Conservation (phyloP, 2,797 vertebrate species). For the Anas flavirostris region DNA sequence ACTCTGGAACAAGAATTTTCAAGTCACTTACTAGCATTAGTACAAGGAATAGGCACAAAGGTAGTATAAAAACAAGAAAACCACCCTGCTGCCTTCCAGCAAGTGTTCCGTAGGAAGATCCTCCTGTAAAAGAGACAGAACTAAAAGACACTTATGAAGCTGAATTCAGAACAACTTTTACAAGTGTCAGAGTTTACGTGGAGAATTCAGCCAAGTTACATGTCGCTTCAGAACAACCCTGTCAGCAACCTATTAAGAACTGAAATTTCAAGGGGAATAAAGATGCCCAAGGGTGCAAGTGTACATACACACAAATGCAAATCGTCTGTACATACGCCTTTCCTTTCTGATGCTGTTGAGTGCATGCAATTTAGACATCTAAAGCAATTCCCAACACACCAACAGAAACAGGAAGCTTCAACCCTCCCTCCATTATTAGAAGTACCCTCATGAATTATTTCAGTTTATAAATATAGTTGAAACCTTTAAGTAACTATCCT, state of each 20-base stretch:
- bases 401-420: neutral
- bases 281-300: neutral
- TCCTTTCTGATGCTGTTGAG: neutral
- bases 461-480: neutral
- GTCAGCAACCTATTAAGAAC: neutral
- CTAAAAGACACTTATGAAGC: neutral
- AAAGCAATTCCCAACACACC: neutral
- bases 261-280: neutral
- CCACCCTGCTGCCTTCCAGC: neutral
- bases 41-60: neutral
- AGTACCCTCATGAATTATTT: neutral
- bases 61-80: neutral
- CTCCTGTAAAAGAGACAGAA: neutral
- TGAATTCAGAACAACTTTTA: neutral
- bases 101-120: neutral
- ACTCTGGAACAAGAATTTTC: neutral
- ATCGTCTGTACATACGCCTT: neutral
- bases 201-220: neutral
- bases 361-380: neutral
- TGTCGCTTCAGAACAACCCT: neutral
- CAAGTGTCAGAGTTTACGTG: neutral
- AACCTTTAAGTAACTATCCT: neutral
- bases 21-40: neutral
- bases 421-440: neutral
- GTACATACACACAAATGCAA: neutral